Evolutionary conservation across 2,797 vertebrate species (phyloP).

Genomic region (Protonibea diacanthus): DNA sequence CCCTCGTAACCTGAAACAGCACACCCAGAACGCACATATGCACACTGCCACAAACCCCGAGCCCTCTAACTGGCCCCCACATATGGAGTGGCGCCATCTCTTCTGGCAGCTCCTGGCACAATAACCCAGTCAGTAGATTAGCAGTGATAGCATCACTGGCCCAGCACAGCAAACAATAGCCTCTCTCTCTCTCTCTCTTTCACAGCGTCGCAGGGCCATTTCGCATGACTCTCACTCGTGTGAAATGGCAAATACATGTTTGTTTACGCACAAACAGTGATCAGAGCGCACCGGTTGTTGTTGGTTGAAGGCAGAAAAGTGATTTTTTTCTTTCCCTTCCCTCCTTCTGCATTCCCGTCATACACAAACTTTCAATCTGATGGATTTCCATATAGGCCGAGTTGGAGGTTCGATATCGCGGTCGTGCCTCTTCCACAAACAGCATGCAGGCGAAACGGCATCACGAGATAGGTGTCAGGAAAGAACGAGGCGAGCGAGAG

Average conservation of each 20-base stretch:
- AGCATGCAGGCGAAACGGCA: conserved; percentile 30
- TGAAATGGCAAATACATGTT: conserved; percentile 37
- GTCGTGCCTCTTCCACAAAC: conserved; percentile 22
- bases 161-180: conserved; percentile 59
- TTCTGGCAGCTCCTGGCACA: conserved; percentile 51
- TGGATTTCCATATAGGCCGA: conserved; percentile 14
- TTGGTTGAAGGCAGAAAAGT: not conserved
- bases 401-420: conserved; percentile 37
- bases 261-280: conserved; percentile 38
- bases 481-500: conserved; percentile 33
- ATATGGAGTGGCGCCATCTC: conserved; percentile 31
- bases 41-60: conserved; percentile 14
- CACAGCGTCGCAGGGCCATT: conserved; percentile 26
- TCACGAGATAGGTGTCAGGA: conserved; percentile 30
- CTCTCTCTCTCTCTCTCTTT: conserved; percentile 19
- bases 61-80: conserved; percentile 25
- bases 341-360: not conserved
- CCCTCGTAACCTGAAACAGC: not conserved
- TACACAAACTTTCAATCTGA: conserved; percentile 2
- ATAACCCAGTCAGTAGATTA: conserved; percentile 64
- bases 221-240: conserved; percentile 45
- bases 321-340: not conserved
- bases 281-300: conserved; percentile 11
- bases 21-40: conserved; percentile 15
- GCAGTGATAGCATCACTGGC: conserved; percentile 53